phyloP scores from a whole-genome alignment of 2,113 vertebrate species.

The Leucopsar rothschildi region DNA sequence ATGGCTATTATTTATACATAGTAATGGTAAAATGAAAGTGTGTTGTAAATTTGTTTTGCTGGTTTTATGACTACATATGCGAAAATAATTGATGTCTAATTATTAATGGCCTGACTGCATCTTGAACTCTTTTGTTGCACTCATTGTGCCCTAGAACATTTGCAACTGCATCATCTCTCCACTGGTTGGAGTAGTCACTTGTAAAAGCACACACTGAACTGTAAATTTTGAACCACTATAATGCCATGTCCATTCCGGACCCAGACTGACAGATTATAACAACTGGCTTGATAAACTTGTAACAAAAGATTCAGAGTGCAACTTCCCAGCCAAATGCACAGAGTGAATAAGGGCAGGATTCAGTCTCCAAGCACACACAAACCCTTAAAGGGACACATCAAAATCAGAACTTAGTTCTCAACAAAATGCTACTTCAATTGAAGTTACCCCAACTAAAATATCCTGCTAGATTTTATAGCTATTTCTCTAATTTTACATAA shows the following conservation, averaged over 20 bases:
- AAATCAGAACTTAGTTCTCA: background rate
- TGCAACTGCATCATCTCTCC: background rate
- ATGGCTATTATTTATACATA: background rate
- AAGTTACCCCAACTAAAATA: background rate
- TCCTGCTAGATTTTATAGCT: background rate
- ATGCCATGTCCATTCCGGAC: background rate
- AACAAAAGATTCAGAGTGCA: background rate
- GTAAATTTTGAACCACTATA: background rate
- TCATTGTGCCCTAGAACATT: background rate
- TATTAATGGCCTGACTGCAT: background rate
- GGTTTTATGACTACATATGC: background rate
- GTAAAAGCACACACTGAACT: background rate
- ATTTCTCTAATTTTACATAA: background rate
- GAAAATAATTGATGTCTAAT: background rate
- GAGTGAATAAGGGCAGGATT: background rate
- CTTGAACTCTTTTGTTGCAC: background rate
- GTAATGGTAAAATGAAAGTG: background rate
- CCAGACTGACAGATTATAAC: background rate
- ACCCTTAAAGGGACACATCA: background rate
- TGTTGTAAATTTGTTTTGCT: background rate
- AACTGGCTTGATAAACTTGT: background rate
- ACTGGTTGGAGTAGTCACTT: background rate
- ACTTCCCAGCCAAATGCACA: background rate
- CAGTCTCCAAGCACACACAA: rapidly evolving
- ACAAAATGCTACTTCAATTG: background rate